These are phyloP conservation scores for Adelphocoris suturalis DNA, from an alignment of 2,888 invertebrate species.

Conservation along the genomic window DNA sequence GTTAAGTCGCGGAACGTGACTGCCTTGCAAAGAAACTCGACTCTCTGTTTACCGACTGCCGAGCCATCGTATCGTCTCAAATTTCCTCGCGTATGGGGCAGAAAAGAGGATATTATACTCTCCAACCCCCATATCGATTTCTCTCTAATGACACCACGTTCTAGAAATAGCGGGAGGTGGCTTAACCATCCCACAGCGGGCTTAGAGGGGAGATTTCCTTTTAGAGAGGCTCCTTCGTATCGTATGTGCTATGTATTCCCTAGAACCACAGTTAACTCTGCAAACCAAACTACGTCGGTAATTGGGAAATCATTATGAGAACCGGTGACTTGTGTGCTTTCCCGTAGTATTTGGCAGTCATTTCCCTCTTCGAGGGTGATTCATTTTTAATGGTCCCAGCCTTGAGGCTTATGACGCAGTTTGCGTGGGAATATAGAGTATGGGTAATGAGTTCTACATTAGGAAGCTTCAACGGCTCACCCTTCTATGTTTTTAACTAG, in stretches of 20 bases:
- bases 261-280: background rate
- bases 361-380: background rate
- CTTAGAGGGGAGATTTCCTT: background rate
- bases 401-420: background rate
- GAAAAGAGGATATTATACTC: background rate
- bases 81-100: constrained; percentile 18
- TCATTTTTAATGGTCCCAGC: background rate
- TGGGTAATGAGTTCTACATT: background rate
- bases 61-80: background rate
- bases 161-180: constrained; percentile 20
- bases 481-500: background rate
- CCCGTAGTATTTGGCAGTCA: background rate
- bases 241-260: background rate
- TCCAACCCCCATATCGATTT: constrained; percentile 28
- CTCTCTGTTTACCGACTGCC: background rate
- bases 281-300: too few relatives aligned
- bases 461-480: too few relatives aligned
- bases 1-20: background rate
- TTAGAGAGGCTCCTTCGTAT: background rate
- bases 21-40: background rate
- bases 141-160: constrained; percentile 6
- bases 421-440: background rate
- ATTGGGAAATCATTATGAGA: too few relatives aligned
- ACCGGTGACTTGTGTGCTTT: too few relatives aligned
- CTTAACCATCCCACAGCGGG: background rate